Base-by-base conservation (phyloP, 2,113 vertebrate species). In the Petroica traversi region DNA sequence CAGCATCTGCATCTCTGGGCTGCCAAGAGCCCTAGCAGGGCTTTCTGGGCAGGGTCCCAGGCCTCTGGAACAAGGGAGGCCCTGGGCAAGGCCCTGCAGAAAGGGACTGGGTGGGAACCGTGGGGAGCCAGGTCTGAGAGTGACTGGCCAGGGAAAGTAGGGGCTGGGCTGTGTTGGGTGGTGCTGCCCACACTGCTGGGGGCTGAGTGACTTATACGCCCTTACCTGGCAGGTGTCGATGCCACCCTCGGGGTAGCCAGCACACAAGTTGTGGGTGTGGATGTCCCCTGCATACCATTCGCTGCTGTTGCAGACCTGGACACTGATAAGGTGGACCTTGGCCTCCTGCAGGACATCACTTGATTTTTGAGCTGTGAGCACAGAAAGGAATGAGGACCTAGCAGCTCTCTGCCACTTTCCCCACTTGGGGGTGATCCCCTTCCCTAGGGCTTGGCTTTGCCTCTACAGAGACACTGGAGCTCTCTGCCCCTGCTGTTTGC, bases 161-260 rank as follows among this genome's bases (percentile, higher is more conserved):
- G 1, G 1, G 12, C 19, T 0, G 2, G 40, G 36, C 6, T 36
- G 3, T 4, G 8, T n/a, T 29, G 49, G 45, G 29, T 0, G 0
- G 14, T 11, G 23, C 31, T 40, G 33, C 14, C 36, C 4, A 2
- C 0, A 1, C 40, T 48, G 75, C 88, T 74, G 88, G 15, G 25
- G 26, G 5, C 19, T 5, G 14, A 54, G 29, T 8, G 52, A 19
- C 20, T 25, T 1, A 46, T 31, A 14, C 0, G 0, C n/a, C 77
- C 68, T 25, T 90, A 90, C 92, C 92, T 92, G 86, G 59, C 95
- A 94, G 18, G 64, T 85, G 69, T 88, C 78, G 0, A 88, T 73
- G 78, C 82, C 82, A 7, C 86, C 94, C 29, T 92, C 78, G 0
- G 63, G 73, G 19, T 81, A 85, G 19, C 89, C 92, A n/a, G 92